Percentiles rank a stretch among this genome's conserved stretches.
Conservation (phyloP, 2,797 vertebrate species). For the Sarcoramphus papa region DNA sequence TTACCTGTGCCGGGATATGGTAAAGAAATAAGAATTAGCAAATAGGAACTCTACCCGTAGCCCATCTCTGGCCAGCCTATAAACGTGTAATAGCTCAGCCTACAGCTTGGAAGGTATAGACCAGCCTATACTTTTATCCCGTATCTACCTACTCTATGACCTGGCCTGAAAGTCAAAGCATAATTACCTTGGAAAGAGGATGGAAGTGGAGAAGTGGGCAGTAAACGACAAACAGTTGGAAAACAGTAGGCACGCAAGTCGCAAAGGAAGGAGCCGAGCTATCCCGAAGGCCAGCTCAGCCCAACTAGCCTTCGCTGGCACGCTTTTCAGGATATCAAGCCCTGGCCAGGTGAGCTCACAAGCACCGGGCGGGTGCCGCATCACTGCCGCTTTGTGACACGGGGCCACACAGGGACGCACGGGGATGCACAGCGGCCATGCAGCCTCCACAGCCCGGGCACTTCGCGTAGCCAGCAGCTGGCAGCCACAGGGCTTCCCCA, state of each 20-base stretch:
- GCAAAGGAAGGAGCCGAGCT: background rate
- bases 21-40: background rate
- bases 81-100: background rate
- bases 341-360: background rate
- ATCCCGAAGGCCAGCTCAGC: background rate
- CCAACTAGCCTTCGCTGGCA: background rate
- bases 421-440: too few relatives aligned
- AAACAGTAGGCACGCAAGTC: background rate
- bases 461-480: too few relatives aligned
- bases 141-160: background rate
- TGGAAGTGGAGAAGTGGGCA: background rate
- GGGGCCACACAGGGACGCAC: too few relatives aligned
- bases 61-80: background rate
- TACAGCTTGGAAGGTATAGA: background rate
- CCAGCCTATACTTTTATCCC: background rate
- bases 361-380: background rate
- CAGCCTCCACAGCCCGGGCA: too few relatives aligned
- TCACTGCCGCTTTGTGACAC: background rate
- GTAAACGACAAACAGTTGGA: background rate
- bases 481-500: too few relatives aligned
- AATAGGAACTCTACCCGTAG: background rate
- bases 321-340: background rate
- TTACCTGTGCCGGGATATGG: too few relatives aligned
- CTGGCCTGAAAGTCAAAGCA: background rate
- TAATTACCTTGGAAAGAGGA: background rate